These are phyloP conservation scores for Eupithecia centaureata DNA, from an alignment of 2,888 invertebrate genomes.

Conservation along the genomic window DNA sequence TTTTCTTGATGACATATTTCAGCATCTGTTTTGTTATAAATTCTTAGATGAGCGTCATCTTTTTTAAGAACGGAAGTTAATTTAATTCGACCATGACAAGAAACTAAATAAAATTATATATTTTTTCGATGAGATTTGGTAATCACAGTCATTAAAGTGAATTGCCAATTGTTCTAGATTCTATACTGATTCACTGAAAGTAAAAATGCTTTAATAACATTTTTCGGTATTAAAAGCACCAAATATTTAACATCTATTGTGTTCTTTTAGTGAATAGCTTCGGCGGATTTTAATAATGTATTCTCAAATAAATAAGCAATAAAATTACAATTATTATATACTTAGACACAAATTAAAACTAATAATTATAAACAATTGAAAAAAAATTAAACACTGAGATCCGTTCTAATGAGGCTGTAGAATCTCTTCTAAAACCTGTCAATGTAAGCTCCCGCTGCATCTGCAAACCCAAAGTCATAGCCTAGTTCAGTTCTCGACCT, in stretches of 20 bases:
- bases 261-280: too few relatives aligned
- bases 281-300: too few relatives aligned
- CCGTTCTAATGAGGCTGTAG: too few relatives aligned
- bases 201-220: background rate
- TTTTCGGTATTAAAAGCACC: background rate
- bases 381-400: too few relatives aligned
- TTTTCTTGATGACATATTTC: conserved; percentile 38
- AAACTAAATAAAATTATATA: too few relatives aligned
- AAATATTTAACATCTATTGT: too few relatives aligned
- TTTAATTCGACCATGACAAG: conserved; percentile 47
- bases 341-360: too few relatives aligned
- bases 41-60: conserved; percentile 53
- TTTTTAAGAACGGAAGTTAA: conserved; percentile 50
- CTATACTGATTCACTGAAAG: background rate
- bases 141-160: background rate
- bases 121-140: conserved; percentile 38
- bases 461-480: background rate
- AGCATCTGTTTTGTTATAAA: conserved; percentile 54
- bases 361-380: too few relatives aligned
- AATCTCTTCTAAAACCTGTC: background rate
- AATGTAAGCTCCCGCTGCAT: background rate
- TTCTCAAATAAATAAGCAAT: too few relatives aligned
- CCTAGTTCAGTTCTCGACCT: background rate
- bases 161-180: background rate
- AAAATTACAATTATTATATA: too few relatives aligned